Conservation (phyloP, 2,113 vertebrate genomes). For the Callocephalon fimbriatum region DNA sequence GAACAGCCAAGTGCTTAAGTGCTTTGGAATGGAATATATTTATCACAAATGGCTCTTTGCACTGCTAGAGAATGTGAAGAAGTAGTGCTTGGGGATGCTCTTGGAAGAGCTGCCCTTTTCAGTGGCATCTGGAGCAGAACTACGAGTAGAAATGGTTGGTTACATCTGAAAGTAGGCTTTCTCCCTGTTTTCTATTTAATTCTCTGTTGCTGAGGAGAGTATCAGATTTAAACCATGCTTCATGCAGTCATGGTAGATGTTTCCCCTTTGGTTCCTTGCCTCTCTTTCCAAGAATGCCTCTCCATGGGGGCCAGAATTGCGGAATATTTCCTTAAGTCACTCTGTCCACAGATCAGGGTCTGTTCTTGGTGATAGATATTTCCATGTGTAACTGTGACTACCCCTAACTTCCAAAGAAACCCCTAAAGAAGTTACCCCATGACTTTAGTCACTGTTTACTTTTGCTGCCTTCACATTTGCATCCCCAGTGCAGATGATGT, state of each 20-base stretch:
- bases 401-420: neutral
- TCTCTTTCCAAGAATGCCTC: neutral
- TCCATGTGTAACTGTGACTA: neutral
- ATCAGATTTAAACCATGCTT: neutral
- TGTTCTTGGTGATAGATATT: neutral
- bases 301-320: neutral
- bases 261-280: neutral
- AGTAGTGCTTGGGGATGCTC: neutral
- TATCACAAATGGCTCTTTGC: neutral
- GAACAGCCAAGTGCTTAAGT: neutral
- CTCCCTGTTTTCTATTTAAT: neutral
- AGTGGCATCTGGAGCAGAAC: conserved; percentile 12
- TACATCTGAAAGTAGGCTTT: neutral
- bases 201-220: neutral
- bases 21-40: neutral
- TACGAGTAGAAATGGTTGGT: neutral
- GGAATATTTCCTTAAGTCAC: neutral
- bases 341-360: neutral
- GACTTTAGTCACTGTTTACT: neutral
- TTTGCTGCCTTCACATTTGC: neutral
- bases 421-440: neutral
- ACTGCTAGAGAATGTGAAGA: neutral
- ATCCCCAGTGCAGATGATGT: neutral
- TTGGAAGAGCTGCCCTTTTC: neutral
- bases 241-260: neutral